Evolutionary conservation across 2,888 invertebrate genomes (phyloP).

Genomic region (Drosophila longiperda): DNA sequence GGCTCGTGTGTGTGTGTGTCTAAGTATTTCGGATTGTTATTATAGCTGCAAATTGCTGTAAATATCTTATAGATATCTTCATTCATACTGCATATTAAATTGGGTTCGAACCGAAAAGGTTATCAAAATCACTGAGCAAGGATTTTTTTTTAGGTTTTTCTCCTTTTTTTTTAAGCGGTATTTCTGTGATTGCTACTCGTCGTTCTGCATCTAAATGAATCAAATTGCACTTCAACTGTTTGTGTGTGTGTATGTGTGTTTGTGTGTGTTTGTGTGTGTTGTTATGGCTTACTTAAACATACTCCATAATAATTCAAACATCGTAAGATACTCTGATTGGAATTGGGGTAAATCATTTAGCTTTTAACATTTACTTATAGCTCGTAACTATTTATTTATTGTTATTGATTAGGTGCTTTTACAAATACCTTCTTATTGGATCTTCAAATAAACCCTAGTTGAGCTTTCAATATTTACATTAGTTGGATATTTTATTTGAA

Average conservation of each 20-base stretch:
- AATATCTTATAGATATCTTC: conserved; percentile 50
- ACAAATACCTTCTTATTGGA: neutral
- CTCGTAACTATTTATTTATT: neutral
- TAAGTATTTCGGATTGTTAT: conserved; percentile 45
- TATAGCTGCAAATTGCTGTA: conserved; percentile 55
- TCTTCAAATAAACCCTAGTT: neutral
- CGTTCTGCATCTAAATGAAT: conserved; percentile 28
- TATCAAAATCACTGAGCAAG: conserved; percentile 29
- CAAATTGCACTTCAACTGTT: conserved; percentile 19
- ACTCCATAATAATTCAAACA: neutral
- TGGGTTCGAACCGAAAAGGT: conserved; percentile 16
- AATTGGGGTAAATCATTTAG: neutral
- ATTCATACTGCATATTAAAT: conserved; percentile 53
- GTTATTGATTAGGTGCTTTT: neutral
- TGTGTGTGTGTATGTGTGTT: neutral
- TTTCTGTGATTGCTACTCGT: conserved; percentile 22
- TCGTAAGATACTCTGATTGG: neutral
- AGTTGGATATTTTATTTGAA: neutral
- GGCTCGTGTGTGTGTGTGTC: neutral
- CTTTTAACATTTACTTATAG: neutral
- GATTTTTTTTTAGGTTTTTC: conserved; percentile 3
- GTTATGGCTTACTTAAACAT: neutral
- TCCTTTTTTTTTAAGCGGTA: neutral
- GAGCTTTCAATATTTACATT: neutral
- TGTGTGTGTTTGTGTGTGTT: neutral